Conservation (phyloP, 2,888 invertebrate genomes). For the Polydrusus tereticollis region DNA sequence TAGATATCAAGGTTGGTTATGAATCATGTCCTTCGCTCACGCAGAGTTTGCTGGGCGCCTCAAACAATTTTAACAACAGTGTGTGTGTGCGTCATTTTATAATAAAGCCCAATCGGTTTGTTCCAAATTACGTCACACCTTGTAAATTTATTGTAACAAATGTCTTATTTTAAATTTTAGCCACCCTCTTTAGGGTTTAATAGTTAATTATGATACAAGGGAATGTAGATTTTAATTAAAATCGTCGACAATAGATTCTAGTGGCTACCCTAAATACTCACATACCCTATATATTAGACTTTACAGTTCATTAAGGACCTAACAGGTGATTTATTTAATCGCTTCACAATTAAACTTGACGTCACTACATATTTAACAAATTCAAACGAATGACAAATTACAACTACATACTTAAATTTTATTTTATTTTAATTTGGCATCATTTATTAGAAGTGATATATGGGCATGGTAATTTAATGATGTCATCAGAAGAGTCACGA, state of each 20-base stretch:
- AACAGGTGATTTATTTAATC: background rate
- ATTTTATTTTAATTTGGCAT: slow-evolving; percentile 1
- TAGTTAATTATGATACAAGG: no score
- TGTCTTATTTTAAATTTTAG: no score
- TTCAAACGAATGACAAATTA: background rate
- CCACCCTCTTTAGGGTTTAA: no score
- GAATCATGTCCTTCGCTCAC: no score
- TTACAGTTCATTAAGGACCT: background rate
- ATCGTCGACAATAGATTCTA: background rate
- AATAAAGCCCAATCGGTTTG: no score
- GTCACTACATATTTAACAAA: background rate
- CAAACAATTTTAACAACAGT: no score
- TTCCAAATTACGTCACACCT: no score
- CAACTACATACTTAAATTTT: background rate
- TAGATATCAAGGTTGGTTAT: no score
- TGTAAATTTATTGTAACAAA: no score
- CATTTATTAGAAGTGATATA: background rate
- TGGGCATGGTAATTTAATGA: background rate
- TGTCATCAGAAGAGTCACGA: background rate
- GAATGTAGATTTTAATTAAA: background rate
- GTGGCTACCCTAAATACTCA: background rate
- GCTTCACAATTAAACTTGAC: background rate
- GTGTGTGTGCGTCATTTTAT: no score
- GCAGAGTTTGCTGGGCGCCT: no score
- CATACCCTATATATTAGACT: background rate